These are phyloP conservation scores for Cotesia chilonis DNA, from an alignment of 1,140 invertebrate genomes.

Conservation along the genomic window DNA sequence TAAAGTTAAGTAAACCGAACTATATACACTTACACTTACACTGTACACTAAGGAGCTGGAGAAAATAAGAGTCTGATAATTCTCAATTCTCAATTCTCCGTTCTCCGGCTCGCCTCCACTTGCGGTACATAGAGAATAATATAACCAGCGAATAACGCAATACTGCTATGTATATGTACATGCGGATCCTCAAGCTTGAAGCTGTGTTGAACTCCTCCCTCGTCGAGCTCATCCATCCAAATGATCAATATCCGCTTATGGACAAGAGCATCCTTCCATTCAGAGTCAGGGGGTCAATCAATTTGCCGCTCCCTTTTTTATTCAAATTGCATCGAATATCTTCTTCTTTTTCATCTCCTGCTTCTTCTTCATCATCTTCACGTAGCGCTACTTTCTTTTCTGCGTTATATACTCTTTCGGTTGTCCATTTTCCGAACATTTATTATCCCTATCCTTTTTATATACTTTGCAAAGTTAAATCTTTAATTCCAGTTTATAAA, in stretches of 20 bases:
- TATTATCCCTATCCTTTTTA: too few relatives aligned
- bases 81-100: background rate
- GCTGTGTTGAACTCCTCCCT: background rate
- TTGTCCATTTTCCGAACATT: too few relatives aligned
- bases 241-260: conserved; percentile 39
- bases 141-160: background rate
- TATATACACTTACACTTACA: background rate
- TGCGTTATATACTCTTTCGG: too few relatives aligned
- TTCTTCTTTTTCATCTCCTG: conserved; percentile 12
- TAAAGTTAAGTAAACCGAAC: background rate
- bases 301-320: conserved; percentile 38
- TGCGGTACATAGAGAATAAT: conserved; percentile 18
- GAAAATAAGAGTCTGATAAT: conserved; percentile 22
- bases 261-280: conserved; percentile 33
- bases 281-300: conserved; percentile 34
- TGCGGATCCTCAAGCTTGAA: background rate
- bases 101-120: background rate
- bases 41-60: background rate
- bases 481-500: too few relatives aligned
- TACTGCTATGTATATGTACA: background rate
- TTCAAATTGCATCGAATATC: conserved; percentile 34
- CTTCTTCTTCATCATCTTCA: conserved; percentile 7
- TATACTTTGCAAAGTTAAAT: too few relatives aligned
- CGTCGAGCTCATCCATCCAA: conserved; percentile 25
- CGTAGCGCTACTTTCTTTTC: too few relatives aligned